These are phyloP conservation scores for Tipula helvola DNA, from an alignment of 2,888 invertebrate genomes.

Conservation along the genomic window DNA sequence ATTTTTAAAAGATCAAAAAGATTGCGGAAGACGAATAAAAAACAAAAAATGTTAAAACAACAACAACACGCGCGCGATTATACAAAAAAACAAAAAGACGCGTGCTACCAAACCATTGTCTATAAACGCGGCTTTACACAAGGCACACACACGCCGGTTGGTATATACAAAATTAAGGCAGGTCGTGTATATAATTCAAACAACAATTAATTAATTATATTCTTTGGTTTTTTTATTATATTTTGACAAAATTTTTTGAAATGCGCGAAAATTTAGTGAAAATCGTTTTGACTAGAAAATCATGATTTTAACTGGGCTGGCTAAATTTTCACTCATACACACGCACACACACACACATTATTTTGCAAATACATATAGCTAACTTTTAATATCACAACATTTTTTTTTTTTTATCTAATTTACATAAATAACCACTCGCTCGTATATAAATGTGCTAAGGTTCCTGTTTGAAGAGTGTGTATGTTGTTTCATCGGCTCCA, in stretches of 20 bases:
- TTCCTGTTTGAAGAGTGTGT: neutral
- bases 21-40: neutral
- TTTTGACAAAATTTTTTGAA: neutral
- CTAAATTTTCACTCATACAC: neutral
- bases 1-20: neutral
- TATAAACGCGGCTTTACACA: neutral
- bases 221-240: neutral
- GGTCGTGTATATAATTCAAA: neutral
- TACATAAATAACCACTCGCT: neutral
- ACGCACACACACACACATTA: neutral
- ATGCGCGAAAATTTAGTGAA: neutral
- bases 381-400: neutral
- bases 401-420: neutral
- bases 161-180: neutral
- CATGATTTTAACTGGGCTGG: neutral
- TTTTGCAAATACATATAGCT: neutral
- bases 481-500: constrained; percentile 6
- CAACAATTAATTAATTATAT: neutral
- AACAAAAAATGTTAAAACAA: neutral
- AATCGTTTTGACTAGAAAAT: neutral
- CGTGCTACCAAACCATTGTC: neutral
- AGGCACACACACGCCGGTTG: neutral
- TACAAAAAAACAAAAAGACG: neutral
- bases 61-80: neutral
- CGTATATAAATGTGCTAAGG: neutral